Evolutionary conservation across 1,140 invertebrate genomes (phyloP), one percentile per base, ranked within the genome.

Genomic region (Drosophila dunni): DNA sequence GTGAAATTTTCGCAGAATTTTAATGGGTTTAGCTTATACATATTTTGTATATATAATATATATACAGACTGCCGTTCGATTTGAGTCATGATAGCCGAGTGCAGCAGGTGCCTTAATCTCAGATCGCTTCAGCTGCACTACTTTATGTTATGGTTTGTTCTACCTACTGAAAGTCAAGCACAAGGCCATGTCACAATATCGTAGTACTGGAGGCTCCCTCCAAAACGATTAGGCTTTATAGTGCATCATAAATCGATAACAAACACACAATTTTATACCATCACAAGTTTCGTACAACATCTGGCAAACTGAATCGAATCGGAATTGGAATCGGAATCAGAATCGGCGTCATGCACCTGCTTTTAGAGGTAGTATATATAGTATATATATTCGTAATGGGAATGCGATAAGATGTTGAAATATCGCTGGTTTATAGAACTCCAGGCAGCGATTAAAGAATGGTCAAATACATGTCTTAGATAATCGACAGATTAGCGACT

Each of bases 101-200:
- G 40, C n/a, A 15, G 40, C 8, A 60, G 9, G 40, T 7, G 50
- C 36, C 20, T 7, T 66, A 46, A 66, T 66, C 63, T 45, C 15
- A 17, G 17, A 56, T 20, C 51, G 42, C 8, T 46, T 56, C 36
- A 8, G n/a, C 10, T 29, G 7, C 7, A 8, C 10, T 29, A 6
- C 7, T 7, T 42, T 42, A 13, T 42, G 29, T 9, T 20, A 11
- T 34, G 20, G 29, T n/a, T 24, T 17, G 11, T 33, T 45, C 3
- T 44, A 36, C 17, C 63, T 72, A 63, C 34, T 79, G 65, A 82
- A 24, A 66, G 36, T 72, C 80, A 82, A 68, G 65, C 65, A 60
- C 75, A 79, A 61, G 71, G 66, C 66, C 71, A 79, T 64, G 17
- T 61, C 61, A 34, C 11, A 13, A 53, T 33, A 15, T 53, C 33